A percentile compares a stretch with the other conserved stretches of the same genome.
phyloP scores from a whole-genome alignment of 2,888 invertebrate species.

The Chalcis sispes region DNA sequence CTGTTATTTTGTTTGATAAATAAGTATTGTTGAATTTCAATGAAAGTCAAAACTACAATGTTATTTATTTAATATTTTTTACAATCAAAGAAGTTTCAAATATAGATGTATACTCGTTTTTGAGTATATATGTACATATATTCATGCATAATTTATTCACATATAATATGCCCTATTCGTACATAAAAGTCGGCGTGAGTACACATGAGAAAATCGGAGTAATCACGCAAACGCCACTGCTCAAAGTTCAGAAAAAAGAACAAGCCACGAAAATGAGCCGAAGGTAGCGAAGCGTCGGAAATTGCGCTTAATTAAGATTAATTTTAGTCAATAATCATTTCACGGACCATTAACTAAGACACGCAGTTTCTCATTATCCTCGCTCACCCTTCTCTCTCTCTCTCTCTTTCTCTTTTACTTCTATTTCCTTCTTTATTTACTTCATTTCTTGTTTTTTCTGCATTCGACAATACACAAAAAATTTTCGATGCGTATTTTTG shows the following conservation, averaged over 20 bases:
- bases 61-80: too few species aligned
- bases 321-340: constrained; percentile 56
- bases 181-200: too few species aligned
- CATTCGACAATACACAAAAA: not conserved
- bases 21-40: too few species aligned
- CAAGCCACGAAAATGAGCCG: constrained; percentile 15
- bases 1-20: too few species aligned
- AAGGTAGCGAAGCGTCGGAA: constrained; percentile 36
- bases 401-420: constrained; percentile 8
- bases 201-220: constrained; percentile 18
- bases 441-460: not conserved
- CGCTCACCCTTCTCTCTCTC: not conserved
- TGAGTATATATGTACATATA: too few species aligned
- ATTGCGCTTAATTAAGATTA: constrained; percentile 56
- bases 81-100: too few species aligned
- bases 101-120: too few species aligned
- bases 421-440: not conserved
- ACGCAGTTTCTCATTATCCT: constrained; percentile 31
- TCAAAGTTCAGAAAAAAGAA: constrained; percentile 18
- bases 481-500: too few species aligned
- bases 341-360: constrained; percentile 43
- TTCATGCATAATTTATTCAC: too few species aligned
- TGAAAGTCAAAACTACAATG: too few species aligned
- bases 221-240: not conserved
- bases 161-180: too few species aligned